These are phyloP conservation scores for Phrynosoma platyrhinos DNA, from an alignment of 2,113 vertebrate species.

Conservation along the genomic window DNA sequence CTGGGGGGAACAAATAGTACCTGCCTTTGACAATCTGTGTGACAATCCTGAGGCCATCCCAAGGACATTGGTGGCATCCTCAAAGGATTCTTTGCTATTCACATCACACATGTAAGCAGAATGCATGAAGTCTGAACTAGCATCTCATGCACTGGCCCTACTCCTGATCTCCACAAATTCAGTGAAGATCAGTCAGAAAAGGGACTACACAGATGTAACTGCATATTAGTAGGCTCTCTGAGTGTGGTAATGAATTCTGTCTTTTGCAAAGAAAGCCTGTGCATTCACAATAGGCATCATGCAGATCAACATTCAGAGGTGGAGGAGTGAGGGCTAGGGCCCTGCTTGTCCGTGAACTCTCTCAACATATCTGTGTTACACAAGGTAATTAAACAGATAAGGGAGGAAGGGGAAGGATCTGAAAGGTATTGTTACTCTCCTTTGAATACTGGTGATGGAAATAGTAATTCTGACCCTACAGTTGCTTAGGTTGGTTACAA, in stretches of 20 bases:
- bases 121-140: background rate
- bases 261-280: background rate
- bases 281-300: no score
- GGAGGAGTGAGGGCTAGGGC: background rate
- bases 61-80: no score
- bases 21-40: no score
- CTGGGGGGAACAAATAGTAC: no score
- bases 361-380: no score
- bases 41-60: no score
- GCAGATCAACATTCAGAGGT: no score
- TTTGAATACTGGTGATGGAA: background rate
- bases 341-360: no score
- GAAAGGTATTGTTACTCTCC: background rate
- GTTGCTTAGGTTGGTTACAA: background rate
- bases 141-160: background rate
- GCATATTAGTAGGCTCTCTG: background rate
- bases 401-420: background rate
- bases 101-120: no score
- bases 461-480: background rate
- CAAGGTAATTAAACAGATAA: background rate
- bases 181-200: background rate
- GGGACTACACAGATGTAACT: background rate
- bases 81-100: no score
- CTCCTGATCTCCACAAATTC: background rate
- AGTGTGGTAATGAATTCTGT: no score